Evolutionary conservation across 35 echinoderm and acorn worm genomes (phyloP).

Genomic region (Lytechinus pictus): DNA sequence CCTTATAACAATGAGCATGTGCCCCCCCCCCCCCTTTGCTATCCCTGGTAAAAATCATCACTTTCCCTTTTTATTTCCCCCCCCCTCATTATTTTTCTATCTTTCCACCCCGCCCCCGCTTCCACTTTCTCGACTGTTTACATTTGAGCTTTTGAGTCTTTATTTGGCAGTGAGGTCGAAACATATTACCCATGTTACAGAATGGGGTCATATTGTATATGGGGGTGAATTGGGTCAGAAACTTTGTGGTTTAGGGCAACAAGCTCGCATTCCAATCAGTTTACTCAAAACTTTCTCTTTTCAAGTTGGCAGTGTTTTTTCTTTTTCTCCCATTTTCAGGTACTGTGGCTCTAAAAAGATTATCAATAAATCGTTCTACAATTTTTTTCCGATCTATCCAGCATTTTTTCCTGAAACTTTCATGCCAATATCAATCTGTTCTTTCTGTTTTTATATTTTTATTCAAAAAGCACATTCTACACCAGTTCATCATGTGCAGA

Average conservation of each 20-base stretch:
- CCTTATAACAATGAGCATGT: neutral
- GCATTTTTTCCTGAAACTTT: no score
- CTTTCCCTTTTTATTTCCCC: neutral
- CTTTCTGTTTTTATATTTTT: no score
- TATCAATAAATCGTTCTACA: no score
- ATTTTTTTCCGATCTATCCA: no score
- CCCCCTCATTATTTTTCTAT: neutral
- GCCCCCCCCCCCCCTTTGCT: neutral
- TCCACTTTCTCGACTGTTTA: neutral
- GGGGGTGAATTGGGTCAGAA: slow-evolving; percentile 38
- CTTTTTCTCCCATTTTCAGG: neutral
- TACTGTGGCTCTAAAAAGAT: no score
- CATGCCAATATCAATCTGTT: no score
- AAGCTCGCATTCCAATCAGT: slow-evolving; percentile 15
- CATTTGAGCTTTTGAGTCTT: neutral
- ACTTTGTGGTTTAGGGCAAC: neutral
- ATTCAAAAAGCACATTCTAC: no score
- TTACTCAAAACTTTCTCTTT: slow-evolving; percentile 14
- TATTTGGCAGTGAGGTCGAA: neutral
- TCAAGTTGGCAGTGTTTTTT: neutral
- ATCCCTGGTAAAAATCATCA: neutral
- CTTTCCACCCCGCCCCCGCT: neutral
- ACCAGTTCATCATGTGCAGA: no score
- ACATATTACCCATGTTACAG: neutral
- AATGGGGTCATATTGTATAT: slow-evolving; percentile 20